These are phyloP conservation scores for Trochalopteron elliotii DNA, from an alignment of 2,113 vertebrate genomes.

Conservation along the genomic window DNA sequence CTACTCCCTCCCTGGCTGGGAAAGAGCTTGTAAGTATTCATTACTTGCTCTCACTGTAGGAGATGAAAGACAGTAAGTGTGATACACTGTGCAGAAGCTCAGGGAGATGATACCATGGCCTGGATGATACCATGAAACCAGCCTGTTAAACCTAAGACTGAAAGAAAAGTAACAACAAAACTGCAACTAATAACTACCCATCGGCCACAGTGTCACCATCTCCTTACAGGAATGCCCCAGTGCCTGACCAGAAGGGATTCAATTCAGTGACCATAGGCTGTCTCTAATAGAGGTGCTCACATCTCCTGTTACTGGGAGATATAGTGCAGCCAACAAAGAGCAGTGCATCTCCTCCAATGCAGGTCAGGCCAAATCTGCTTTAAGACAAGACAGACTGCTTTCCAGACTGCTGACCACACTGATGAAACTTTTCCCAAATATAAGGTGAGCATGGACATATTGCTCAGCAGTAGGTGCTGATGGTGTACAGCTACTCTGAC, in stretches of 20 bases:
- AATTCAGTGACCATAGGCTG: background rate
- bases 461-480: accelerated
- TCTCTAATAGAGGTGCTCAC: background rate
- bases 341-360: background rate
- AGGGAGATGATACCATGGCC: background rate
- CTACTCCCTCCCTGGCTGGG: background rate
- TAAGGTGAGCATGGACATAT: background rate
- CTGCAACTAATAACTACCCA: background rate
- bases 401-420: background rate
- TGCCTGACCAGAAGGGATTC: background rate
- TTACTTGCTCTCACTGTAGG: background rate
- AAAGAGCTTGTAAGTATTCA: background rate
- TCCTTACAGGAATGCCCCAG: accelerated
- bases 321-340: background rate
- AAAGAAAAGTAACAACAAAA: background rate
- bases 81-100: background rate
- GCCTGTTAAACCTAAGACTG: background rate
- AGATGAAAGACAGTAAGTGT: background rate
- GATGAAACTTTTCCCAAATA: background rate
- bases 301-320: background rate
- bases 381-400: background rate
- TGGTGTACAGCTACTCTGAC: background rate
- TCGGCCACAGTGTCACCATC: background rate
- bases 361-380: background rate
- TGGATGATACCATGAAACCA: background rate